Evolutionary conservation across 2,113 vertebrate species (phyloP).

Genomic region (Cygnus atratus): DNA sequence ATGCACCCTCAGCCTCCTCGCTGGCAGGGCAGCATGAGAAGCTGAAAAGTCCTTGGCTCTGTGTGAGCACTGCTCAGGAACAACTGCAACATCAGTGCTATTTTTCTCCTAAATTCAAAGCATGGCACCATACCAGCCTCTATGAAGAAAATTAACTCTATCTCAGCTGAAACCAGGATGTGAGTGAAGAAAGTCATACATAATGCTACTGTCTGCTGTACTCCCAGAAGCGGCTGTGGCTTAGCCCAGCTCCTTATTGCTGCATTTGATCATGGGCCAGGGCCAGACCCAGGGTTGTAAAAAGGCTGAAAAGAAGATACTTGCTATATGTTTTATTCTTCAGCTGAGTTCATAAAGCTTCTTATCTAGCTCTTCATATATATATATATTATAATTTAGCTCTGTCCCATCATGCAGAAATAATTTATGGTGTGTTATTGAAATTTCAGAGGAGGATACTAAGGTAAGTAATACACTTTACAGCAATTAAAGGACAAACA

Average conservation of each 20-base stretch:
- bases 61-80: not conserved
- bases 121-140: no score
- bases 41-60: not conserved
- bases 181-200: not conserved
- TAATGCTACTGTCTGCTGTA: not conserved
- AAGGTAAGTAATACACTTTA: not conserved
- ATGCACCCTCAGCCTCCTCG: not conserved
- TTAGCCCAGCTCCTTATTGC: not conserved
- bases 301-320: not conserved
- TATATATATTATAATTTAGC: no score
- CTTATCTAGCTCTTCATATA: not conserved
- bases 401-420: no score
- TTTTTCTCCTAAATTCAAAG: not conserved
- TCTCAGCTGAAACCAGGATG: not conserved
- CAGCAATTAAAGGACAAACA: not conserved
- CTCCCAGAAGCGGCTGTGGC: fast-evolving
- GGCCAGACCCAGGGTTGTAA: no score
- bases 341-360: not conserved
- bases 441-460: not conserved
- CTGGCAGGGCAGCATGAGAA: not conserved
- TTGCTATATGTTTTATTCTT: not conserved
- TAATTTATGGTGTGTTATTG: not conserved
- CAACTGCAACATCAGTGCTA: not conserved
- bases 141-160: not conserved
- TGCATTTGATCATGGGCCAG: fast-evolving